A percentile compares a stretch with the other conserved stretches of the same genome.
Conservation (phyloP, 2,888 invertebrate species). For the Fragum sueziense region DNA sequence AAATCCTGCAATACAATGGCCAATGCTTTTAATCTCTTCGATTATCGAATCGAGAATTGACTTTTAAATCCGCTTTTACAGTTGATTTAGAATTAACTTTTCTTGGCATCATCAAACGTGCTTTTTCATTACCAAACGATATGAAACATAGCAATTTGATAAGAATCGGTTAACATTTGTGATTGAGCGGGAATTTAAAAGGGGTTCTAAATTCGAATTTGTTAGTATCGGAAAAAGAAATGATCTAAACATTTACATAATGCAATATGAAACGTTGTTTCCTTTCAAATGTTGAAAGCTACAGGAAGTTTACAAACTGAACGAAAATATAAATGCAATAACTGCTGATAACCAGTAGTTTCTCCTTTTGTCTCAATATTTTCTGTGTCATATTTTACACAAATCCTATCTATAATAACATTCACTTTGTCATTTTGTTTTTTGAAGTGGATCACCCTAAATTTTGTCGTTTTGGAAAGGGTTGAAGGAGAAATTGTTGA, state of each 20-base stretch:
- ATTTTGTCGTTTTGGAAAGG: too few species aligned
- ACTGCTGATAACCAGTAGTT: background rate
- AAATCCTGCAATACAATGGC: too few species aligned
- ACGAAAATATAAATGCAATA: background rate
- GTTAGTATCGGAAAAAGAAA: background rate
- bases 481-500: background rate
- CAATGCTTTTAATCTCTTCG: too few species aligned
- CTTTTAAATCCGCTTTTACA: too few species aligned
- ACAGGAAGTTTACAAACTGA: background rate
- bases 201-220: background rate
- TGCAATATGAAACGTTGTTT: background rate
- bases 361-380: constrained; percentile 1
- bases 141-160: too few species aligned
- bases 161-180: background rate
- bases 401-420: too few species aligned
- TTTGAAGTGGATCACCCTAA: too few species aligned
- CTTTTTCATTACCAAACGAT: too few species aligned
- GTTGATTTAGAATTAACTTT: too few species aligned
- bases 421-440: too few species aligned
- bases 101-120: too few species aligned
- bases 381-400: background rate
- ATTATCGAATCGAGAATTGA: too few species aligned
- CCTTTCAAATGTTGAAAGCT: background rate
- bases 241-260: background rate
- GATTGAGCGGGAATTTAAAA: background rate